These are phyloP conservation scores for Gymnodraco acuticeps DNA, from an alignment of 2,797 vertebrate genomes.

Conservation along the genomic window DNA sequence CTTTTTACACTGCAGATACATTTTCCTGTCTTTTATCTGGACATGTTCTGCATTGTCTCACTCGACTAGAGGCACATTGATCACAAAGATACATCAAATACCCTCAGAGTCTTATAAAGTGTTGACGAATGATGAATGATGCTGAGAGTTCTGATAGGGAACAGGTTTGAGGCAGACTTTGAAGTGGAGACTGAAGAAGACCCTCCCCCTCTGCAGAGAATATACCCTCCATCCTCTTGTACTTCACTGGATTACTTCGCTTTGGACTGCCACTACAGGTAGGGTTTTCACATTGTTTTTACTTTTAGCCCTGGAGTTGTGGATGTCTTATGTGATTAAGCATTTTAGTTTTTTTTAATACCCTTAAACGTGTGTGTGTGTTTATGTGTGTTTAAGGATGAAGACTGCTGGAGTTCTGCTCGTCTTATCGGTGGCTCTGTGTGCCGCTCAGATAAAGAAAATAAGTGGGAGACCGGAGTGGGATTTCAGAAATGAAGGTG, in stretches of 20 bases:
- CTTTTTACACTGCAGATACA: background rate
- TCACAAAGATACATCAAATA: too few species aligned
- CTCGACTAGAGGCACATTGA: too few species aligned
- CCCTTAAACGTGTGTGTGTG: background rate
- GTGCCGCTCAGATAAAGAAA: slow-evolving; percentile 69
- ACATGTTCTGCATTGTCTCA: background rate
- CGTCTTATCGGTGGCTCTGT: slow-evolving; percentile 64
- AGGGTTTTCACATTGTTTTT: accelerated
- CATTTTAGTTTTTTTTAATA: too few species aligned
- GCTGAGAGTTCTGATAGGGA: background rate
- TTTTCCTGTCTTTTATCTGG: background rate
- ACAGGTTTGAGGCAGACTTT: slow-evolving; percentile 5
- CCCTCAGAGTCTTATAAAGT: background rate
- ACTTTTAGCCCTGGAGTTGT: background rate
- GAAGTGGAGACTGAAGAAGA: slow-evolving; percentile 7
- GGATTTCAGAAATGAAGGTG: slow-evolving; percentile 81
- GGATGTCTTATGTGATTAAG: too few species aligned
- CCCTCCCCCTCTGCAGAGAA: slow-evolving; percentile 31
- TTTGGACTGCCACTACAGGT: slow-evolving; percentile 11
- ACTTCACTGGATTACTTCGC: background rate
- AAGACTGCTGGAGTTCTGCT: slow-evolving; percentile 61
- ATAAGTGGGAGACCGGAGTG: slow-evolving; percentile 54
- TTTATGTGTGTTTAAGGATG: slow-evolving; percentile 60
- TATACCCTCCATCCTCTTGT: background rate
- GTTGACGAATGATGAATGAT: too few species aligned